phyloP scores from a whole-genome alignment of 2,113 vertebrate genomes.

The Peromyscus californicus region DNA sequence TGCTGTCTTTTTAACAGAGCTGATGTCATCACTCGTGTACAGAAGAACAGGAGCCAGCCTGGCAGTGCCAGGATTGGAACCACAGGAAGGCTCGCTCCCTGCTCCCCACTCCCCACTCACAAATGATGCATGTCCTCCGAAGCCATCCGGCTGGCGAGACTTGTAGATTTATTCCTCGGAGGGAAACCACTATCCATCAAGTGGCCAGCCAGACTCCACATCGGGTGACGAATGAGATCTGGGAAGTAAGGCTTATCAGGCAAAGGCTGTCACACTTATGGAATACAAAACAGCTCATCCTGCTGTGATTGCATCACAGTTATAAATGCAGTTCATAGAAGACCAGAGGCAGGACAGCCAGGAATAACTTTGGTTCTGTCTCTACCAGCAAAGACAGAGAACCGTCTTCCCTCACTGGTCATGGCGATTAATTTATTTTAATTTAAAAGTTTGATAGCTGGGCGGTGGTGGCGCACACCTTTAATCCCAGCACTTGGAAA shows the following conservation, averaged over 20 bases:
- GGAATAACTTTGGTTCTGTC: constrained; percentile 58
- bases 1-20: background rate
- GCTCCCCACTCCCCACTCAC: background rate
- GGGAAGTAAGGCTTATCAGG: background rate
- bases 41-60: background rate
- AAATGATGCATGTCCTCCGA: background rate
- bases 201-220: background rate
- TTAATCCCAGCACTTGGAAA: too few relatives aligned
- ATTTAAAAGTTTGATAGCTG: background rate
- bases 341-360: constrained; percentile 52
- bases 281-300: background rate
- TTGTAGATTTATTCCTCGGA: constrained; percentile 36
- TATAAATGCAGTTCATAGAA: background rate
- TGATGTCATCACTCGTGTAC: background rate
- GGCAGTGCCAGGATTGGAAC: background rate
- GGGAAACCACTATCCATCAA: constrained; percentile 14
- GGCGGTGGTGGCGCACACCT: too few relatives aligned
- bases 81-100: background rate
- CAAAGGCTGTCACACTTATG: background rate
- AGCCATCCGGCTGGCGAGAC: background rate
- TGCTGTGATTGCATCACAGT: background rate
- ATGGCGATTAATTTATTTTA: constrained; percentile 33
- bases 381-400: constrained; percentile 60
- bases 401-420: constrained; percentile 38
- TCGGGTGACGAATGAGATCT: background rate